Evolutionary conservation across 2,888 invertebrate genomes (phyloP).

Genomic region (Boloria euphrosyne): DNA sequence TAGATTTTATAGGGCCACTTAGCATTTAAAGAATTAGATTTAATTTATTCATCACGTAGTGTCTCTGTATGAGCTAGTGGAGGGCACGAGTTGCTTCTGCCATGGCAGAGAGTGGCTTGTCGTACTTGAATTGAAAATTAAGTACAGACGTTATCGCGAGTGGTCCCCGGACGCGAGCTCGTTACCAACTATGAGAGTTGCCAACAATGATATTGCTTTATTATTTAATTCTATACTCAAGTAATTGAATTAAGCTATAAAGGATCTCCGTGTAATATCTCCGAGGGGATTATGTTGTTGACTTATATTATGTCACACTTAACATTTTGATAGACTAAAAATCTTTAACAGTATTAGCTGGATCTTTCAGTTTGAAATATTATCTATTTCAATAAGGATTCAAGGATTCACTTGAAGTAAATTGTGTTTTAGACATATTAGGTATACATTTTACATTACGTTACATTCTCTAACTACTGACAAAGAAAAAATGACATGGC

Average conservation of each 20-base stretch:
- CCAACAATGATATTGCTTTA: constrained; percentile 52
- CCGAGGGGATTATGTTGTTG: constrained; percentile 11
- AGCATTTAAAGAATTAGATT: background rate
- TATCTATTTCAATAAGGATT: no score
- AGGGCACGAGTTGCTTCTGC: constrained; percentile 33
- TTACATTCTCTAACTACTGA: no score
- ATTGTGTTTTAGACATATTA: no score
- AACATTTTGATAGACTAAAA: background rate
- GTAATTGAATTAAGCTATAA: constrained; percentile 54
- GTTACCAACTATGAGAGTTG: constrained; percentile 56
- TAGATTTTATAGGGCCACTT: no score
- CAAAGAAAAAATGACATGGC: no score
- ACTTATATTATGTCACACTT: background rate
- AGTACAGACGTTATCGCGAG: constrained; percentile 49
- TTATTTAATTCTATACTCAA: constrained; percentile 32
- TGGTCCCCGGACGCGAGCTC: constrained; percentile 48
- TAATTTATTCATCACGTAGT: constrained; percentile 1
- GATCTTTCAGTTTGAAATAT: no score
- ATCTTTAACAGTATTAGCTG: no score
- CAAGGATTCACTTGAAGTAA: no score
- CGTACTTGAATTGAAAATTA: constrained; percentile 56
- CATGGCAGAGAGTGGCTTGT: constrained; percentile 36
- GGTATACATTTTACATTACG: no score
- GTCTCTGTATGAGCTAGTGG: constrained; percentile 31
- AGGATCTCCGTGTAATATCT: constrained; percentile 26